A percentile compares a stretch with the other conserved stretches of the same genome.
These are phyloP conservation scores for Natrix natrix DNA, from an alignment of 2,797 vertebrate genomes.

Conservation along the genomic window DNA sequence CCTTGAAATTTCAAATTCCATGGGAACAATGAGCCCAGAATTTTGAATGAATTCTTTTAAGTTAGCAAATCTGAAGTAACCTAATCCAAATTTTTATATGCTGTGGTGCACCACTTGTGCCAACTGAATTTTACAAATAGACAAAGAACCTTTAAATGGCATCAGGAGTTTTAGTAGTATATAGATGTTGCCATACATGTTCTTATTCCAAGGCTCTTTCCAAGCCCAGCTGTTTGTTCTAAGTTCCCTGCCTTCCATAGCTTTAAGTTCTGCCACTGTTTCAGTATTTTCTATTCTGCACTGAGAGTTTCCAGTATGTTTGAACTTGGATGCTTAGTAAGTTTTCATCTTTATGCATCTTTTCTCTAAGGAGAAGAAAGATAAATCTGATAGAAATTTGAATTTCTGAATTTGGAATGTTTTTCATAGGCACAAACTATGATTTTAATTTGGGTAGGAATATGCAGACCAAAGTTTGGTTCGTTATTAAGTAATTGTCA, in stretches of 20 bases:
- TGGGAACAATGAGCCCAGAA: not conserved
- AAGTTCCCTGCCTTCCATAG: not conserved
- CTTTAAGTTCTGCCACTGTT: not conserved
- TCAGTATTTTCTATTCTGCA: not conserved
- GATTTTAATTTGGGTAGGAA: not conserved
- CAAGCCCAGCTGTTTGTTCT: not conserved
- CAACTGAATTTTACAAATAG: not conserved
- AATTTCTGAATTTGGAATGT: not conserved
- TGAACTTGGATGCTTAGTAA: not conserved
- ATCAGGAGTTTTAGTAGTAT: not conserved
- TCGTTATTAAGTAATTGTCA: not conserved
- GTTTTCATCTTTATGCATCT: not conserved
- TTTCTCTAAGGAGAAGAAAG: not conserved
- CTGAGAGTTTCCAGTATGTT: not conserved
- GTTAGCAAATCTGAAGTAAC: not conserved
- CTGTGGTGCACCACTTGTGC: not conserved
- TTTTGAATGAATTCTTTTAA: not conserved
- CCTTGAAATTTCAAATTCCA: not conserved
- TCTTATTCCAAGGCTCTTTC: not conserved
- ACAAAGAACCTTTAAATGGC: not conserved
- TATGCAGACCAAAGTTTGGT: not conserved
- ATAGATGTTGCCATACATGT: not conserved
- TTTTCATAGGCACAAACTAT: not conserved
- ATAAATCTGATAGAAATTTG: not conserved
- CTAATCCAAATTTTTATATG: not conserved